phyloP scores from a whole-genome alignment of 2,113 vertebrate species.

The Corynorhinus townsendii region DNA sequence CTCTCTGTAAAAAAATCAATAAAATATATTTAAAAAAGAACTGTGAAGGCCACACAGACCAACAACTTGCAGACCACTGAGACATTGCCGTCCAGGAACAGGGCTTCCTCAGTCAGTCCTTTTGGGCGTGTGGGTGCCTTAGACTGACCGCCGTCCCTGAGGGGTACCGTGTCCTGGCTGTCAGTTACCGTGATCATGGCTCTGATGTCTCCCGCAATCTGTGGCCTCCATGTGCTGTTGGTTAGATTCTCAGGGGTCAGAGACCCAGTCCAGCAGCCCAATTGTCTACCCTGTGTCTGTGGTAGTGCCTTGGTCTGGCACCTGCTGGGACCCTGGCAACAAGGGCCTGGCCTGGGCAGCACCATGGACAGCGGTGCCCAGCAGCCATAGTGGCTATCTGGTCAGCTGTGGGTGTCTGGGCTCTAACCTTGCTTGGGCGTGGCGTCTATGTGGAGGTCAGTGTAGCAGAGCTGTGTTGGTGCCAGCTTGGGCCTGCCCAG shows the following conservation, averaged over 20 bases:
- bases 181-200: background rate
- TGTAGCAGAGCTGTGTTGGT: background rate
- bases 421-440: rapidly evolving
- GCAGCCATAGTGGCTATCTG: too few relatives aligned
- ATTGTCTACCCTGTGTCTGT: background rate
- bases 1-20: too few relatives aligned
- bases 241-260: too few relatives aligned
- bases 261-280: too few relatives aligned
- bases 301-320: background rate
- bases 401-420: background rate
- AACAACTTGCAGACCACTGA: background rate
- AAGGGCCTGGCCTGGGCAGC: background rate
- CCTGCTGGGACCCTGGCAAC: background rate
- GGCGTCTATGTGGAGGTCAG: background rate
- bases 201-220: rapidly evolving
- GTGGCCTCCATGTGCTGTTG: background rate
- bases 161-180: too few relatives aligned
- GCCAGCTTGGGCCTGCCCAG: background rate
- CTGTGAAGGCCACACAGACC: background rate
- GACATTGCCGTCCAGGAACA: background rate
- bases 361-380: background rate
- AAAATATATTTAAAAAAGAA: too few relatives aligned
- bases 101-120: too few relatives aligned
- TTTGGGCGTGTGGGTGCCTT: rapidly evolving
- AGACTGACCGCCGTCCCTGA: too few relatives aligned